A percentile compares a stretch with the other conserved stretches of the same genome.
Evolutionary conservation across 2,888 invertebrate genomes (phyloP).

Genomic region (Chrysomela aeneicollis): DNA sequence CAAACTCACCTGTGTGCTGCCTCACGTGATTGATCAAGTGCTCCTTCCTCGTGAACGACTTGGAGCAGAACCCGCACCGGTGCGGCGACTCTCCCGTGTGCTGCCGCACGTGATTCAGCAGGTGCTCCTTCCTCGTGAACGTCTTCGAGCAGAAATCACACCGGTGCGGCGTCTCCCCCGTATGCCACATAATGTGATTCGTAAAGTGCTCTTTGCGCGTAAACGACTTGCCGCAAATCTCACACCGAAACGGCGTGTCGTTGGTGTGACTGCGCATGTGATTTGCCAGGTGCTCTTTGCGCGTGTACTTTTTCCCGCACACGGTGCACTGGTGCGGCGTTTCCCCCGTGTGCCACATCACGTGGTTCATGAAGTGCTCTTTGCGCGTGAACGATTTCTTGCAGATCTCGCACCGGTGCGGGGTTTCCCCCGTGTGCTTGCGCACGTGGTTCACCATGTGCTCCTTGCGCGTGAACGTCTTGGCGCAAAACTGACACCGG

Average conservation of each 20-base stretch:
- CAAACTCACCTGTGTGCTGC: conserved; percentile 72
- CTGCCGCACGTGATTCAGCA: conserved; percentile 79
- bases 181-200: conserved; percentile 91
- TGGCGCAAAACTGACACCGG: conserved; percentile 75
- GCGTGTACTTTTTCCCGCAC: conserved; percentile 88
- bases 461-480: conserved; percentile 79
- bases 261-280: conserved; percentile 90
- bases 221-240: conserved; percentile 88
- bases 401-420: conserved; percentile 79
- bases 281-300: conserved; percentile 88
- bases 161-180: conserved; percentile 78
- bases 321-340: conserved; percentile 88
- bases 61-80: conserved; percentile 85
- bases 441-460: conserved; percentile 82
- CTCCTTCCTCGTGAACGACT: conserved; percentile 87
- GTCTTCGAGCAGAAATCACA: conserved; percentile 83
- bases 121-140: conserved; percentile 79
- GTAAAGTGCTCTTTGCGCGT: conserved; percentile 90
- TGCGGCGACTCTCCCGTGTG: conserved; percentile 86
- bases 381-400: conserved; percentile 81
- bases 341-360: conserved; percentile 85
- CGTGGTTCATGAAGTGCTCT: conserved; percentile 82
- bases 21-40: conserved; percentile 87
- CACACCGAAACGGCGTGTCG: conserved; percentile 81
- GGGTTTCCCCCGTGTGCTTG: conserved; percentile 79